These are phyloP conservation scores for Pseudococcus viburni DNA, from an alignment of 2,888 invertebrate species.

Conservation along the genomic window DNA sequence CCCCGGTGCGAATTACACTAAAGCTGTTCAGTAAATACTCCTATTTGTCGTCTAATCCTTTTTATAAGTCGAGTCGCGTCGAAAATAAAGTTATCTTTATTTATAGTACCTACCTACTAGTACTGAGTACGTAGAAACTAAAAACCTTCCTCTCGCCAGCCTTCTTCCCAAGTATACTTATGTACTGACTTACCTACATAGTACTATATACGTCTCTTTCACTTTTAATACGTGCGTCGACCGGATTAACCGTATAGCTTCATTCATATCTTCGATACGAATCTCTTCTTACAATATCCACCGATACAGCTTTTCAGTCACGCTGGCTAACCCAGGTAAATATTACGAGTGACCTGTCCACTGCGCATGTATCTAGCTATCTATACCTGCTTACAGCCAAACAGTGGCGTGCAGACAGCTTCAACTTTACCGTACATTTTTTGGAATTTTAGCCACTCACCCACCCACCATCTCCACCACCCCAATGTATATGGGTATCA, in stretches of 20 bases:
- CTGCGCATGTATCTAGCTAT: not conserved
- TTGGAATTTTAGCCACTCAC: too few relatives aligned
- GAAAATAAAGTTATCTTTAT: slow-evolving; percentile 28
- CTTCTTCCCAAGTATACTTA: not conserved
- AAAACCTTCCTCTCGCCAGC: not conserved
- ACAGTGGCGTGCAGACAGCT: too few relatives aligned
- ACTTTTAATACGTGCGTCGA: not conserved
- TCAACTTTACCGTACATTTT: too few relatives aligned
- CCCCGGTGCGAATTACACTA: slow-evolving; percentile 33
- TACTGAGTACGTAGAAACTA: too few relatives aligned
- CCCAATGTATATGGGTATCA: too few relatives aligned
- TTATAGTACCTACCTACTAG: not conserved
- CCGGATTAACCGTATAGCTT: not conserved
- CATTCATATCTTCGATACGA: slow-evolving; percentile 3
- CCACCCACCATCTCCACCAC: too few relatives aligned
- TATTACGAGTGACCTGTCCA: not conserved
- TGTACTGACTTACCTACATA: too few relatives aligned
- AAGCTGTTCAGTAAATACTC: slow-evolving; percentile 31
- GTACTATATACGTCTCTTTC: not conserved
- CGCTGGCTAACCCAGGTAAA: not conserved
- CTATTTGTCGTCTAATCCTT: slow-evolving; percentile 40
- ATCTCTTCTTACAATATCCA: not conserved
- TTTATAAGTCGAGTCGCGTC: not conserved
- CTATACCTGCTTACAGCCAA: too few relatives aligned
- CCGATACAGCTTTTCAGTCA: not conserved